Percentiles rank a stretch among this genome's conserved stretches.
phyloP scores from a whole-genome alignment of 37 sponge, comb jelly and placozoan species.

The Ephydatia muelleri region DNA sequence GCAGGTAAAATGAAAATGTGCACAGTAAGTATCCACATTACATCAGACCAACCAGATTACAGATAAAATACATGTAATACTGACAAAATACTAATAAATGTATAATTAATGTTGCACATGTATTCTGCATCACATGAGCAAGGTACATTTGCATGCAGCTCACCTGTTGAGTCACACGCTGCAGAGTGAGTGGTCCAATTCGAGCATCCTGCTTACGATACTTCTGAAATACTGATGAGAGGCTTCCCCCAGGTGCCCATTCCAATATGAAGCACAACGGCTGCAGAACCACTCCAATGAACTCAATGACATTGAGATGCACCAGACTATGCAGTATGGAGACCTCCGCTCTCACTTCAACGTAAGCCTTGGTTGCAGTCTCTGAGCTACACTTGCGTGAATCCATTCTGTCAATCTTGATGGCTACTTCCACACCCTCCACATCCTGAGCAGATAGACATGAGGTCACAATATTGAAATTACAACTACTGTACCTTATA shows the following conservation, averaged over 20 bases:
- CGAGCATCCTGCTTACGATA: slow-evolving; percentile 65
- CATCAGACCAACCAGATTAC: too few species aligned
- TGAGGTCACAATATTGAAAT: neutral
- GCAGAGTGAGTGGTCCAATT: slow-evolving; percentile 65
- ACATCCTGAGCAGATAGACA: slow-evolving; percentile 43
- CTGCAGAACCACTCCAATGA: slow-evolving; percentile 72
- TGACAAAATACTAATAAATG: too few species aligned
- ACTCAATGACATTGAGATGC: slow-evolving; percentile 76
- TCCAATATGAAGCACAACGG: slow-evolving; percentile 88
- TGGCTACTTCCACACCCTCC: slow-evolving; percentile 79
- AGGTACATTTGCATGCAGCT: neutral
- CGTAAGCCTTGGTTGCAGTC: slow-evolving; percentile 50
- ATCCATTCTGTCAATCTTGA: slow-evolving; percentile 71
- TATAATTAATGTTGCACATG: too few species aligned
- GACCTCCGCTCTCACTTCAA: slow-evolving; percentile 76
- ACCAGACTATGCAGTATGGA: slow-evolving; percentile 64
- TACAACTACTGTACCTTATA: neutral
- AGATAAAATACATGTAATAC: neutral
- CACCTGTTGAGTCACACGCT: slow-evolving; percentile 70
- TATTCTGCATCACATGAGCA: too few species aligned
- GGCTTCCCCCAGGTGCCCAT: slow-evolving; percentile 81
- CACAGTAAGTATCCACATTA: too few species aligned
- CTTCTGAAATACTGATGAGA: slow-evolving; percentile 52
- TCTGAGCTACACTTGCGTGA: slow-evolving; percentile 38
- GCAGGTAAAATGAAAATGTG: too few species aligned